Base-by-base conservation (phyloP, 2,888 invertebrate species). In the Chouioia cunea region DNA sequence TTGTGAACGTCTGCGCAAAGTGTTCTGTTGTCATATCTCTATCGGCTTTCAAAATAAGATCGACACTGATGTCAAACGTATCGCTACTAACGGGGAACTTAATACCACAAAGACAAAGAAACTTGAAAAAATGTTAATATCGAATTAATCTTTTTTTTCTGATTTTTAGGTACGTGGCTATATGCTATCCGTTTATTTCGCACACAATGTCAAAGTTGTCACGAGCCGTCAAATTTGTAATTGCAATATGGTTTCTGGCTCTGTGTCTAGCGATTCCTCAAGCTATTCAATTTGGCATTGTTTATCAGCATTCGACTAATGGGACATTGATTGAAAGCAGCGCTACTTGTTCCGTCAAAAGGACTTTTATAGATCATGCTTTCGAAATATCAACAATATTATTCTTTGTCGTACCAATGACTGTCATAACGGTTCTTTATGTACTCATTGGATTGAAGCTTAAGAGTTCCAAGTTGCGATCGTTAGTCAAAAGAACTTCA, bases 381-480 rank as follows among this genome's bases (percentile, higher is more conserved):
- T 94, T 95, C 81, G 92, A 93, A 80, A 90, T 94, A 79, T 94
- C 95, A 15, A 91, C 92, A 78, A 90, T 93, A 81, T 86, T 95
- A 79, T 95, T 96, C 86, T 96, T 96, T 83, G 90, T 94, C 48
- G 90, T 92, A 53, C 96, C 96, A 1, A 95, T 96, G 94, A 93
- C 93, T 44, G 88, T 95, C 73, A 95, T 96, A 81, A 91, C 92
- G 44, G 92, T 94, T 74, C 87, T 96, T 73, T 96, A 96, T 81
- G 89, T 93, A 65, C 87, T 93, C 75, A 93, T 93, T 78, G 93
- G 92, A 1, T 84, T 93, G 54, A 93, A 92, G 81, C 86, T 93
- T 75, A 88, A 91, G 65, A 89, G 90, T 58, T 91, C 93, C 43
- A 77, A 80, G 52, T 73, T 82, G 23, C 73, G 83, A 44, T 77